A percentile compares a stretch with the other conserved stretches of the same genome.
Evolutionary conservation across 1,140 invertebrate species (phyloP).

Genomic region (Drosophila athabasca): DNA sequence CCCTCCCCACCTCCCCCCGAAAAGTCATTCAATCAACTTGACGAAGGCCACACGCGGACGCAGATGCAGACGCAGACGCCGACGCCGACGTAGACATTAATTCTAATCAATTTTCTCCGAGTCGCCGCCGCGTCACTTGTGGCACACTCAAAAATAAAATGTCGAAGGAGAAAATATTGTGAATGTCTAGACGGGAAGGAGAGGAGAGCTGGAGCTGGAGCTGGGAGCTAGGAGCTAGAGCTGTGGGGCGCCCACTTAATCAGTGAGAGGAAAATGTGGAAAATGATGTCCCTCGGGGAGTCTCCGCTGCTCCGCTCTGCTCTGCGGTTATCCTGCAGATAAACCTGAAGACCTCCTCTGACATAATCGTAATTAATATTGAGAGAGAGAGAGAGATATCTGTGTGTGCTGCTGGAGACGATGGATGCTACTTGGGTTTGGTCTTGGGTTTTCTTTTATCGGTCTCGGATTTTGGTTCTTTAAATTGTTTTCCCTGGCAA

Average conservation of each 20-base stretch:
- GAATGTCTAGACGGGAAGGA: slow-evolving; percentile 36
- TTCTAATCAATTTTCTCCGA: slow-evolving; percentile 72
- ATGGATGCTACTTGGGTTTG: slow-evolving; percentile 4
- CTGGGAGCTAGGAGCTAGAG: background rate
- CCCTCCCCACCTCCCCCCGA: background rate
- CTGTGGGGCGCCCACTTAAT: slow-evolving; percentile 77
- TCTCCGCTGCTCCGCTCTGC: background rate
- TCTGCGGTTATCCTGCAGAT: slow-evolving; percentile 17
- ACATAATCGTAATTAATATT: slow-evolving; percentile 66
- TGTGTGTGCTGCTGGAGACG: background rate
- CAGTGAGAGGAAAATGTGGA: slow-evolving; percentile 37
- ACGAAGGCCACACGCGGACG: slow-evolving; percentile 62
- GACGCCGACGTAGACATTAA: slow-evolving; percentile 54
- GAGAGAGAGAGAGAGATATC: background rate
- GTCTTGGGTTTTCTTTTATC: background rate
- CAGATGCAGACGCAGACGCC: slow-evolving; percentile 10
- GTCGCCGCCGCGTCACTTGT: slow-evolving; percentile 25
- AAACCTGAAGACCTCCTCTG: slow-evolving; percentile 53
- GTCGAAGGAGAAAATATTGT: slow-evolving; percentile 34
- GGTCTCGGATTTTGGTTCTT: slow-evolving; percentile 6
- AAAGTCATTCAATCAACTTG: slow-evolving; percentile 58
- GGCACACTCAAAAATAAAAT: slow-evolving; percentile 68
- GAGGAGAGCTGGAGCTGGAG: background rate
- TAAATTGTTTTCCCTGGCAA: slow-evolving; percentile 11
- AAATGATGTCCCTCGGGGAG: slow-evolving; percentile 39